Evolutionary conservation across 2,113 vertebrate genomes (phyloP).

Genomic region (Echinops telfairi): DNA sequence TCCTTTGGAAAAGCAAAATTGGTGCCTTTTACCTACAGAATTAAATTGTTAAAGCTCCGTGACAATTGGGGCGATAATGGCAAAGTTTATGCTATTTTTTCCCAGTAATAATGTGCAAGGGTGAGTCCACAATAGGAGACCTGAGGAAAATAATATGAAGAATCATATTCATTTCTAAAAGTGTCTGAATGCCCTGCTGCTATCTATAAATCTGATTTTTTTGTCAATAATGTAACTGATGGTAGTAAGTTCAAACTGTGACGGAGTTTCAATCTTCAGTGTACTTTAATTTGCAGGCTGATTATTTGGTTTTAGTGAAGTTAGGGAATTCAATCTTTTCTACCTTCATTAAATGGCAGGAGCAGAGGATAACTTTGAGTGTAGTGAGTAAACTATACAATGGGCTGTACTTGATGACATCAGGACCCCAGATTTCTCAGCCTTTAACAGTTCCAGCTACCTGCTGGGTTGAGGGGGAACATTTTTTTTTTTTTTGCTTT

Average conservation of each 20-base stretch:
- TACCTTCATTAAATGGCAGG: constrained; percentile 64
- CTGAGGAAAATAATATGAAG: constrained; percentile 54
- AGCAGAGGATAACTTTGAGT: constrained; percentile 28
- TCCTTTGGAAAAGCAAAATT: background rate
- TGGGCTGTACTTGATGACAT: background rate
- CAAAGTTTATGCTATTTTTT: background rate
- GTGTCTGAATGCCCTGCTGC: constrained; percentile 60
- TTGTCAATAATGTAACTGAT: constrained; percentile 67
- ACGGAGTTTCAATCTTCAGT: constrained; percentile 55
- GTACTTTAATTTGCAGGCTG: constrained; percentile 77
- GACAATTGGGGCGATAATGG: constrained; percentile 30
- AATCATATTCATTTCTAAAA: constrained; percentile 67
- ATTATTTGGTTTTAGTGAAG: constrained; percentile 74
- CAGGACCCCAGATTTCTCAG: background rate
- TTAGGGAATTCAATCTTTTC: constrained; percentile 68
- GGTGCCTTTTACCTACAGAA: background rate
- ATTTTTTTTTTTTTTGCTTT: constrained; percentile 9
- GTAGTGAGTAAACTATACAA: background rate
- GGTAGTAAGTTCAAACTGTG: background rate
- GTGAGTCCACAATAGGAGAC: constrained; percentile 39
- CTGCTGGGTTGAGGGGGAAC: background rate
- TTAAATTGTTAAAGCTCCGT: constrained; percentile 52
- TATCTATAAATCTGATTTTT: constrained; percentile 68
- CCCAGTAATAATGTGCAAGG: constrained; percentile 27
- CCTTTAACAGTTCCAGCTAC: constrained; percentile 14